Evolutionary conservation across 2,888 invertebrate species (phyloP), one percentile per base, ranked within the genome.

Genomic region (Eucera pruinosa): DNA sequence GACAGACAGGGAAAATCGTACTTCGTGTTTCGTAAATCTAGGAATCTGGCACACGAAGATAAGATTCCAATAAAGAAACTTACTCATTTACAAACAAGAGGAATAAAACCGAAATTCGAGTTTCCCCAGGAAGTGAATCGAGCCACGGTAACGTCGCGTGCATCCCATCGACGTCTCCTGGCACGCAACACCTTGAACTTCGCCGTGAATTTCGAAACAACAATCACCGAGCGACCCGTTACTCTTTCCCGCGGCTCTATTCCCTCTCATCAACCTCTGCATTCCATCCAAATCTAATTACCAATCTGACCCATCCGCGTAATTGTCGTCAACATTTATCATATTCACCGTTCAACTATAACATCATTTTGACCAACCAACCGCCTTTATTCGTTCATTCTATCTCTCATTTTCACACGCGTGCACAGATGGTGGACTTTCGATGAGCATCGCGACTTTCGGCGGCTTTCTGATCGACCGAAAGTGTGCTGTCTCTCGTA

Each of bases 151-250:
- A n/a, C 13, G 58, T 64, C 71, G 69, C 60, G 52, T 64, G 64
- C 5, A 47, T 30, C 7, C 27, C 45, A 9, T 52, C 39, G n/a
- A 20, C 15, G 55, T 43, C 57, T 61, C 54, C 30, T 54, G 48
- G 47, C 27, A 48, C 43, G 50, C 62, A 62, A 72, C 69, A 75
- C 72, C 80, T 83, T 80, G 73, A 84, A 82, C 80, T 81, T 84
- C 68, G 71, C 66, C 81, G 62, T 39, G 66, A 48, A 36, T 81
- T 78, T 84, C 79, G 79, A 82, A 67, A 83, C 73, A 67, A 82
- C 71, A 71, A 85, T 84, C 69, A 23, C 9, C 70, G n/a, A 36
- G 20, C 74, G 43, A 78, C 84, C 55, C 84, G 84, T 84, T 84
- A 78, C 64, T 65, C 78, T 78, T 78, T 80, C 78, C 58, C 82